Evolutionary conservation across 1,140 invertebrate species (phyloP).

Genomic region (Bilobella aurantiaca): DNA sequence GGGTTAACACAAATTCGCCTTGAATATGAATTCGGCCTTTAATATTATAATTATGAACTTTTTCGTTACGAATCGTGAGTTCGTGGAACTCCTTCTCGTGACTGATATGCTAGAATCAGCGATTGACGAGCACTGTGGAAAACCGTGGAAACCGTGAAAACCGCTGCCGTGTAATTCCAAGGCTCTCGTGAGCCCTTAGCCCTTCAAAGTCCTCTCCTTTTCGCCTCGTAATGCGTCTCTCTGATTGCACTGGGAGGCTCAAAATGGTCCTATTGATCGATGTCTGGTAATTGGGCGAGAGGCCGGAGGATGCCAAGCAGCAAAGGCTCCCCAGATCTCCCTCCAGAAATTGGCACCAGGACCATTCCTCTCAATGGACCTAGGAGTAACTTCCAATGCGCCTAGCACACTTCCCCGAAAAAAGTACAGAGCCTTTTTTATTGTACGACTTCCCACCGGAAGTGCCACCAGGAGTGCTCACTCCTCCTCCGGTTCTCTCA

Average conservation of each 20-base stretch:
- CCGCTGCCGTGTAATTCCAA: too few relatives aligned
- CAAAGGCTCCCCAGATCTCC: not conserved
- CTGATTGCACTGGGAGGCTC: slow-evolving; percentile 21
- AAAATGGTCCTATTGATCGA: slow-evolving; percentile 26
- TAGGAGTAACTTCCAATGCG: too few relatives aligned
- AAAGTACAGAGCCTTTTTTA: not conserved
- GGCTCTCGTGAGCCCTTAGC: too few relatives aligned
- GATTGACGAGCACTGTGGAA: too few relatives aligned
- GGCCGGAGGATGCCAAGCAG: not conserved
- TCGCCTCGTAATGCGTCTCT: slow-evolving; percentile 27
- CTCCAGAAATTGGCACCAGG: not conserved
- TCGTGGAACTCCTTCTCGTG: not conserved
- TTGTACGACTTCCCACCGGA: not conserved
- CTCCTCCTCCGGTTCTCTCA: too few relatives aligned
- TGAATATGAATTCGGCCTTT: too few relatives aligned
- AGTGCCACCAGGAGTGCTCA: too few relatives aligned
- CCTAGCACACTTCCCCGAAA: too few relatives aligned
- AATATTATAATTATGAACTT: not conserved
- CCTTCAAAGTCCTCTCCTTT: too few relatives aligned
- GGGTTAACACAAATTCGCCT: too few relatives aligned
- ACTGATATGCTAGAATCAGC: not conserved
- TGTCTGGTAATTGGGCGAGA: slow-evolving; percentile 17
- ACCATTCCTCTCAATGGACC: too few relatives aligned
- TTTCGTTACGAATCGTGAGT: not conserved
- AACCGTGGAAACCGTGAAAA: too few relatives aligned